Conservation (phyloP, 2,888 invertebrate genomes). For the Polydrusus pterygomalis region DNA sequence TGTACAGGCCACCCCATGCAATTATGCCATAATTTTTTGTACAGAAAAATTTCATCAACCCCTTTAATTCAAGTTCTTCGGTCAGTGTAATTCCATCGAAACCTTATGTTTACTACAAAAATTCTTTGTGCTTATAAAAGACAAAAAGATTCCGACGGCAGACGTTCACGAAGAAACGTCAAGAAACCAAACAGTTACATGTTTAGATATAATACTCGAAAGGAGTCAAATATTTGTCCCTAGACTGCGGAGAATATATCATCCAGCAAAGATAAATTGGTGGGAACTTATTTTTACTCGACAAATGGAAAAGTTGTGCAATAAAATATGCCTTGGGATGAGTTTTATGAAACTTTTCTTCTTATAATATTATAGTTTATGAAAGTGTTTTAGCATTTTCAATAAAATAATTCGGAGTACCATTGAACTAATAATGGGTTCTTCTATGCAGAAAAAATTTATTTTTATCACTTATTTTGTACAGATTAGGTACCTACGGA, state of each 20-base stretch:
- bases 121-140: not conserved
- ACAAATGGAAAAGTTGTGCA: conserved; percentile 29
- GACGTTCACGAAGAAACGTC: not conserved
- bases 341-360: conserved; percentile 20
- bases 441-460: too few species aligned
- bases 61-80: too few species aligned
- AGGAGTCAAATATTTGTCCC: conserved; percentile 36
- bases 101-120: not conserved
- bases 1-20: too few species aligned
- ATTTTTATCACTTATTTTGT: too few species aligned
- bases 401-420: not conserved
- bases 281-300: conserved; percentile 30
- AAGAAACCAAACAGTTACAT: conserved; percentile 23
- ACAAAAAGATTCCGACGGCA: not conserved
- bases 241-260: conserved; percentile 19
- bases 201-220: conserved; percentile 32
- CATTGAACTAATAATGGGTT: too few species aligned
- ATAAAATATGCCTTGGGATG: conserved; percentile 21
- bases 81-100: too few species aligned
- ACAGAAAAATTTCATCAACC: too few species aligned
- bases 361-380: not conserved
- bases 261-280: conserved; percentile 32
- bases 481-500: too few species aligned
- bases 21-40: too few species aligned
- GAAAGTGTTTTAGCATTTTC: not conserved